Evolutionary conservation across 2,113 vertebrate species (phyloP).

Genomic region (Mixornis gularis): DNA sequence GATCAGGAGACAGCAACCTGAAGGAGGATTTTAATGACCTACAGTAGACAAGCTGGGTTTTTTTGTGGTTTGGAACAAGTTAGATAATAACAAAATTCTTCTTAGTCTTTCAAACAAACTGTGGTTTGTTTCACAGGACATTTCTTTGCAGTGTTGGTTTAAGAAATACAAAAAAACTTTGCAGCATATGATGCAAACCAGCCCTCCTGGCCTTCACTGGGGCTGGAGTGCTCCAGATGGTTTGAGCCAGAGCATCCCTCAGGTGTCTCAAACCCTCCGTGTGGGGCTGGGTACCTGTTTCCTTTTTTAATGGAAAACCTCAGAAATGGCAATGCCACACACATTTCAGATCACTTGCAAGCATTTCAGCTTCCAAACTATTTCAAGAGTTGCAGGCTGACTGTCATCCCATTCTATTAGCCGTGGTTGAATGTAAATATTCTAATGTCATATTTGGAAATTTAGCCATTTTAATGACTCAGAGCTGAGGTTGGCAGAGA

Average conservation of each 20-base stretch:
- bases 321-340: background rate
- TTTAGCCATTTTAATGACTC: background rate
- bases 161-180: background rate
- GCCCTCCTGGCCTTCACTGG: background rate
- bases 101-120: background rate
- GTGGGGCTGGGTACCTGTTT: background rate
- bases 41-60: background rate
- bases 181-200: accelerated
- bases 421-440: background rate
- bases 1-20: background rate
- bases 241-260: background rate
- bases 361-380: background rate
- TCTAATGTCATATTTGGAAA: background rate
- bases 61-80: background rate
- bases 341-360: background rate
- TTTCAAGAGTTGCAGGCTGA: background rate
- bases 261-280: background rate
- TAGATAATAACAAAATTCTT: background rate
- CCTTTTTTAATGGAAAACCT: background rate
- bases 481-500: background rate
- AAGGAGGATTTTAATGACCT: background rate
- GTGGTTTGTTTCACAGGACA: background rate
- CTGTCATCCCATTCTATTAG: background rate
- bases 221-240: background rate
- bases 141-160: background rate